These are phyloP conservation scores for Alloscopus bannaensis DNA, from an alignment of 2,888 invertebrate genomes.

Conservation along the genomic window DNA sequence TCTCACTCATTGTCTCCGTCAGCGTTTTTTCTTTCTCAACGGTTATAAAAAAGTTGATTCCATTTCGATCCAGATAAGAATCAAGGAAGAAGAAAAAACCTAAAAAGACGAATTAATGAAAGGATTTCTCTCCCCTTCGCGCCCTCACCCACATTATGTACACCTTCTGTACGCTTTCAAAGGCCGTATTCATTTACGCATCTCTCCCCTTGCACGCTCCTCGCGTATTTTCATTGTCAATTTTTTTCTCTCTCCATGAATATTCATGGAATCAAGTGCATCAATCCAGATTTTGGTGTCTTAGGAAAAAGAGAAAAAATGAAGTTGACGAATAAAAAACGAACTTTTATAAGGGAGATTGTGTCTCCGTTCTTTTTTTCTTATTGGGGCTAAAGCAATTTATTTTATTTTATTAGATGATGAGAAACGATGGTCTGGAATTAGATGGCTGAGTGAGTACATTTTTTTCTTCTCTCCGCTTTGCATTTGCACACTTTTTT, in stretches of 20 bases:
- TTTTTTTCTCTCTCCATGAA: constrained; percentile 34
- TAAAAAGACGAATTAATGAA: constrained; percentile 36
- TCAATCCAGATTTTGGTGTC: constrained; percentile 45
- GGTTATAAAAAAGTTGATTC: constrained; percentile 12
- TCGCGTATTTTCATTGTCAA: neutral
- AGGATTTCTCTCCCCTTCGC: constrained; percentile 40
- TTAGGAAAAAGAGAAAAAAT: too few species aligned
- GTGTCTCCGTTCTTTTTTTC: neutral
- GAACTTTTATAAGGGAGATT: neutral
- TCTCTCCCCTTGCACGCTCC: constrained; percentile 1
- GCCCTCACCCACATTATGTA: neutral
- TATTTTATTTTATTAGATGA: too few species aligned
- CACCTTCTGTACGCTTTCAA: neutral
- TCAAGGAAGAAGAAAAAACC: constrained; percentile 42
- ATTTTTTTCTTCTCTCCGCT: neutral
- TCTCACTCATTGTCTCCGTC: neutral
- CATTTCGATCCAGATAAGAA: constrained; percentile 22
- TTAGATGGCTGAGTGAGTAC: constrained; percentile 29
- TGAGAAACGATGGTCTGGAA: constrained; percentile 23
- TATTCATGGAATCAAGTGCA: constrained; percentile 49
- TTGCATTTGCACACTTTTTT: constrained; percentile 43
- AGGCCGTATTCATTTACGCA: neutral
- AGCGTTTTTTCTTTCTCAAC: constrained; percentile 23
- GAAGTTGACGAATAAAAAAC: constrained; percentile 32
- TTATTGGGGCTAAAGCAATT: constrained; percentile 8